Percentiles rank a stretch among this genome's conserved stretches.
Conservation (phyloP, 2,888 invertebrate species). For the Luperina testacea region DNA sequence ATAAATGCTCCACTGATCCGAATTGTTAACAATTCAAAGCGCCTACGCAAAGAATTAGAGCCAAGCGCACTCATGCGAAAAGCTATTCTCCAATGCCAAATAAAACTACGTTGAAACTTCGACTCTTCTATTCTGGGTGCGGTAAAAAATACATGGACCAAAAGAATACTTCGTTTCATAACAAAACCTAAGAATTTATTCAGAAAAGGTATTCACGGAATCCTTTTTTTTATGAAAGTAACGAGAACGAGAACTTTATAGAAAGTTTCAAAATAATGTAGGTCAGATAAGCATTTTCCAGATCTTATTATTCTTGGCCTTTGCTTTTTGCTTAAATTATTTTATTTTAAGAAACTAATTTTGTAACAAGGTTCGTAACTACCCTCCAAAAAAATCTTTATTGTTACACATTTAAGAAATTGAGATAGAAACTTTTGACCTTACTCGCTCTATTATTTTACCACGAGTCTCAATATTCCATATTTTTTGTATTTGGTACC, state of each 20-base stretch:
- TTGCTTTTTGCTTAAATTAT: slow-evolving; percentile 1
- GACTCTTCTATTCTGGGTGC: slow-evolving; percentile 10
- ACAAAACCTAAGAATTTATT: slow-evolving; percentile 51
- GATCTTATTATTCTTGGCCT: slow-evolving; percentile 27
- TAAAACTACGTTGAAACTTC: slow-evolving; percentile 21
- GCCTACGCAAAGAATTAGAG: slow-evolving; percentile 49
- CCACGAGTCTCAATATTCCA: neutral
- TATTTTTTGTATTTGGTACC: too few relatives aligned
- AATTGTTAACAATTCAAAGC: slow-evolving; percentile 11
- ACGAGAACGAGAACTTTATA: slow-evolving; percentile 25
- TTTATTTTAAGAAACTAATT: slow-evolving; percentile 5
- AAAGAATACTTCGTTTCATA: slow-evolving; percentile 32
- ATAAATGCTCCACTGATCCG: neutral
- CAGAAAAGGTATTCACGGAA: slow-evolving; percentile 31
- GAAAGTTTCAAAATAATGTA: slow-evolving; percentile 42
- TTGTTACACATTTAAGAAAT: neutral
- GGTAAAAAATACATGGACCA: slow-evolving; percentile 22
- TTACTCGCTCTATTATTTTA: neutral
- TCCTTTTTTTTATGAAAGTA: slow-evolving; percentile 21
- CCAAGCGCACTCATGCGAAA: slow-evolving; percentile 26
- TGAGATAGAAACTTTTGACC: neutral
- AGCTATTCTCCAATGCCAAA: slow-evolving; percentile 22
- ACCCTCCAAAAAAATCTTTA: neutral
- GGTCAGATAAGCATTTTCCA: slow-evolving; percentile 31
- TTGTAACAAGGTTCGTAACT: neutral